phyloP scores from a whole-genome alignment of 2,797 vertebrate genomes.

The Lophius americanus region DNA sequence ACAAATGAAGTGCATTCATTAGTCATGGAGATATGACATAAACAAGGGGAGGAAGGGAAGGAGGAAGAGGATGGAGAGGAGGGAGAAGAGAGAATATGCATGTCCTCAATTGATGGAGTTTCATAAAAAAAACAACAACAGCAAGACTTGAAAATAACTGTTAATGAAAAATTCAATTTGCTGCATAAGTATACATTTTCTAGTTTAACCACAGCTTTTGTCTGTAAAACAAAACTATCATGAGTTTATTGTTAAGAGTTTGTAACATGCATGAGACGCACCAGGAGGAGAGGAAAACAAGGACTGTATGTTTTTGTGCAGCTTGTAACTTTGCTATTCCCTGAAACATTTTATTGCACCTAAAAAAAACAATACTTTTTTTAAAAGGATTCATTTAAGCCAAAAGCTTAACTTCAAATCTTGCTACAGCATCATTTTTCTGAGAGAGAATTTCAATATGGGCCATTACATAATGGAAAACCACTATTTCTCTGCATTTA shows the following conservation, averaged over 20 bases:
- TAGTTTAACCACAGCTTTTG: neutral
- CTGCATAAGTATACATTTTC: neutral
- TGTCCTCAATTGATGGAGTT: conserved; percentile 18
- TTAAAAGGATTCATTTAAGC: conserved; percentile 6
- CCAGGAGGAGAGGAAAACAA: conserved; percentile 12
- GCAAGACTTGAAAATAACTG: neutral
- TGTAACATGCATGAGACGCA: neutral
- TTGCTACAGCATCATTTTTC: conserved; percentile 1
- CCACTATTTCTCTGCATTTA: neutral
- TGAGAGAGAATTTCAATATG: conserved; percentile 4
- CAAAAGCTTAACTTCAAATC: conserved; percentile 6
- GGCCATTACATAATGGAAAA: neutral
- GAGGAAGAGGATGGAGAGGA: neutral
- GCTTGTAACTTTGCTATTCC: conserved; percentile 16
- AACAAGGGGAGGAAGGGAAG: conserved; percentile 27
- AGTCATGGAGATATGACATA: conserved; percentile 16
- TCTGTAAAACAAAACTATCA: neutral
- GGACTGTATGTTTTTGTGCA: conserved; percentile 16
- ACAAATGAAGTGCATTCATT: conserved; percentile 43
- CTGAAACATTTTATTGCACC: conserved; percentile 26
- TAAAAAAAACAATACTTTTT: neutral
- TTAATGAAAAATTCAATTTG: neutral
- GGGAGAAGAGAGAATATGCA: neutral
- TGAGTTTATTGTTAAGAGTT: neutral
- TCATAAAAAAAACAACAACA: conserved; percentile 5